Evolutionary conservation across 1,140 invertebrate genomes (phyloP), one percentile per base, ranked within the genome.

Genomic region (Caenorhabditis tropicalis): DNA sequence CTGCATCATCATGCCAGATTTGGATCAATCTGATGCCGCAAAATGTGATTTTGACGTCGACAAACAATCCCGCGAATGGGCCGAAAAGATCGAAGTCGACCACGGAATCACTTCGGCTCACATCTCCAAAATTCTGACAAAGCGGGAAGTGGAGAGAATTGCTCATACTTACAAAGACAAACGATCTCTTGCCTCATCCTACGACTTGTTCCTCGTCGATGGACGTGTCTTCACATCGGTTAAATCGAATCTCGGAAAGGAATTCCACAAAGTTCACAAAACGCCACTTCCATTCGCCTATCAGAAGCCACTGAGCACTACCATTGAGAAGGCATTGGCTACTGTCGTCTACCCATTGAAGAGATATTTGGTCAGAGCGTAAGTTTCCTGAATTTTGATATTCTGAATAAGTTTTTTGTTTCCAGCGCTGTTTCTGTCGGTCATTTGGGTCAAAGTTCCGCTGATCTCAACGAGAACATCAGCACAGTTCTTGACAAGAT

Each of bases 221-320:
- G 79, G 74, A 24, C 70, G 82, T 27, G 83, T 85, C 24, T 60
- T 48, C 56, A 85, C 85, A n/a, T 65, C 86, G 3, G 82, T 81
- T 0, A 53, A 49, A 19, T n/a, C 74, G 6, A 70, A 81, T 36
- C 83, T 86, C 15, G 86, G 86, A 58, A 87, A 87, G 31, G 85
- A 86, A 58, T 87, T 87, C 74, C 31, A 58, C 70, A 87, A 82
- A 65, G 86, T 65, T n/a, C 83, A 87, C 36, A 87, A 86, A 74
- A 85, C 56, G 9, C 86, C 86, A 27, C 39, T 86, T 16, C 49
- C 56, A 21, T 79, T 87, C 33, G 80, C 51, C 24, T 83, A 79
- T 56, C 27, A 48, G 0, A 82, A 82, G 33, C 65, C 84, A 1
- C 6, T 87, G 60, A 36, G 43, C 29, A 27, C 43, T 15, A 16